Base-by-base conservation (phyloP, 2,888 invertebrate species). In the Chironomus riparius region DNA sequence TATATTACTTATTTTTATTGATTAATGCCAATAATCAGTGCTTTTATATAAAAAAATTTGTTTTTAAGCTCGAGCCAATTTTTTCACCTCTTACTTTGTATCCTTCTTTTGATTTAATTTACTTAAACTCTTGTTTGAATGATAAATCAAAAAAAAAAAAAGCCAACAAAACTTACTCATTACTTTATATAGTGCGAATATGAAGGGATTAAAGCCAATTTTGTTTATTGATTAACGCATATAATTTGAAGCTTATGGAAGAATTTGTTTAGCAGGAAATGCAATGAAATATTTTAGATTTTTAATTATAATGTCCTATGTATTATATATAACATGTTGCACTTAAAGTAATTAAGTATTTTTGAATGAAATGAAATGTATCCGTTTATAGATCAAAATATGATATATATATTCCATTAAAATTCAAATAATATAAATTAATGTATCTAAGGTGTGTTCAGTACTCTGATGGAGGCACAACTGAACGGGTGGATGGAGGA, bases 11-110 rank as follows among this genome's bases (percentile, higher is more conserved):
- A 18, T 56, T 18, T 56, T 56, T 56, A 56, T 38, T 56, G 56
- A 56, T 56, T 65, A 65, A 65, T 65, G 65, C 65, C 65, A 65
- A 65, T 65, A 65, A 65, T 65, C 65, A 22, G 65, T 65, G 65
- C 65, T 65, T 65, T 65, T 24, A 62, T 21, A 56, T 56, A 56
- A 22, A 24, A 12, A 21, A 28, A 13, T 65, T 65, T 65, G 21
- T 24, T 65, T 24, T 10, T 22, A 65, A 65, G 65, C 65, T 65
- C 65, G 65, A 65, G 21, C 12, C 13, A 24, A n/a, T 62, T 62
- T 62, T 62, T 21, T 62, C 56, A 56, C 56, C 62, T 62, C 13
- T 62, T 18, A 62, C 18, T 22, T 24, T 65, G 13, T 65, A 18
- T 65, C 65, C 56, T 56, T 13, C 18, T 65, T 24, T 24, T 24